Evolutionary conservation across 2,113 vertebrate species (phyloP).

Genomic region (Bujurquina vittata): DNA sequence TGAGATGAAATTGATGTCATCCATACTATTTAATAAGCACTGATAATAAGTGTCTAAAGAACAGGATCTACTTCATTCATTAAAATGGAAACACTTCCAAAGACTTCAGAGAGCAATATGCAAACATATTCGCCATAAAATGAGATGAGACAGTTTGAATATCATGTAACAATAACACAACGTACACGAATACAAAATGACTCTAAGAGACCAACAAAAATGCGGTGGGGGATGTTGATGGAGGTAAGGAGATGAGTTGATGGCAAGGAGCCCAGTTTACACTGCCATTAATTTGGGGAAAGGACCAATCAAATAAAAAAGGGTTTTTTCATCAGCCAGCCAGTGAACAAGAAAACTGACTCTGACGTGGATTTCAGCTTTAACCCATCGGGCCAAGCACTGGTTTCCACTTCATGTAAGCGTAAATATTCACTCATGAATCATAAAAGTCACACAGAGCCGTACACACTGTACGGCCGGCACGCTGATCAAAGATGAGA

Average conservation of each 20-base stretch:
- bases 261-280: background rate
- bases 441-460: background rate
- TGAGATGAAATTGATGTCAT: background rate
- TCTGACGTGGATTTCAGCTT: background rate
- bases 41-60: background rate
- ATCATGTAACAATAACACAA: background rate
- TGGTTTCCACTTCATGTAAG: background rate
- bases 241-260: background rate
- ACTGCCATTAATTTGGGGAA: background rate
- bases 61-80: background rate
- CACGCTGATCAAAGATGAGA: background rate
- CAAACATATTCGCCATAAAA: background rate
- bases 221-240: background rate
- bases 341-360: background rate
- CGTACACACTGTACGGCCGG: background rate
- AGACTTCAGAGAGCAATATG: background rate
- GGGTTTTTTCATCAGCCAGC: rapidly evolving
- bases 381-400: background rate
- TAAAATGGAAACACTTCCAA: background rate
- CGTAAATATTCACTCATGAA: background rate
- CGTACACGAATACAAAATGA: background rate
- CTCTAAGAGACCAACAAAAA: rapidly evolving
- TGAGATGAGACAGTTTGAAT: background rate
- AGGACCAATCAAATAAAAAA: background rate
- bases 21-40: background rate